Evolutionary conservation across 2,113 vertebrate genomes (phyloP), one percentile per base, ranked within the genome.

Genomic region (Heterotis niloticus): DNA sequence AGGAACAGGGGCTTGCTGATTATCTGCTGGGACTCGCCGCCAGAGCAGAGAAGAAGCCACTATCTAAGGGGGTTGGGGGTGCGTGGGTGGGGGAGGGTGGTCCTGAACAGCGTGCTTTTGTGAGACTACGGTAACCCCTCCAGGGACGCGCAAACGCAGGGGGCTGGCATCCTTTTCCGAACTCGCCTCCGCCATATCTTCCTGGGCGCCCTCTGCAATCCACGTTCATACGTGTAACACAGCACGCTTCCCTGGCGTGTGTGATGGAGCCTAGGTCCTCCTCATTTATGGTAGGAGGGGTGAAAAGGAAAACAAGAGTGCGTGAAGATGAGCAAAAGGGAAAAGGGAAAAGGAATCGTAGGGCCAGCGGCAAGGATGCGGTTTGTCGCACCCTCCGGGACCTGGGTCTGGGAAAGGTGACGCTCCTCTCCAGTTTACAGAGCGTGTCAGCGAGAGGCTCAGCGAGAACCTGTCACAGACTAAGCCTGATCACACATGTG

Each of bases 21-120:
- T 69, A 69, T 16, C 23, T 69, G 24, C 34, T 44, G 34, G 34
- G 34, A 44, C 34, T 44, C 34, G 28, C 18, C 60, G 66, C 28
- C 28, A 66, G 26, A 68, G 56, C 24, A 74, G 70, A 59, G 60
- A 52, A 74, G 28, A 65, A n/a, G 73, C 64, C 10, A 51, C 24
- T 57, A 78, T 79, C 66, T 73, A 64, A 51, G 68, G 29, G 64
- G 26, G 1, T 29, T 57, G 60, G 60, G 23, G 64, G 62, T n/a
- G 1, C 69, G 59, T 76, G 18, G 23, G 79, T 13, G 78, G 23
- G 52, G 54, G 62, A 26, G 75, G 51, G 83, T 44, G 0, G 57
- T 59, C 80, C 84, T 82, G 82, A 87, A 82, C 80, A 84, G 78
- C 29, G 68, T 26, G 67, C 70, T 0, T 16, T 68, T 76, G 81